Evolutionary conservation across 2,113 vertebrate genomes (phyloP), one percentile per base, ranked within the genome.

Genomic region (Mus pahari): DNA sequence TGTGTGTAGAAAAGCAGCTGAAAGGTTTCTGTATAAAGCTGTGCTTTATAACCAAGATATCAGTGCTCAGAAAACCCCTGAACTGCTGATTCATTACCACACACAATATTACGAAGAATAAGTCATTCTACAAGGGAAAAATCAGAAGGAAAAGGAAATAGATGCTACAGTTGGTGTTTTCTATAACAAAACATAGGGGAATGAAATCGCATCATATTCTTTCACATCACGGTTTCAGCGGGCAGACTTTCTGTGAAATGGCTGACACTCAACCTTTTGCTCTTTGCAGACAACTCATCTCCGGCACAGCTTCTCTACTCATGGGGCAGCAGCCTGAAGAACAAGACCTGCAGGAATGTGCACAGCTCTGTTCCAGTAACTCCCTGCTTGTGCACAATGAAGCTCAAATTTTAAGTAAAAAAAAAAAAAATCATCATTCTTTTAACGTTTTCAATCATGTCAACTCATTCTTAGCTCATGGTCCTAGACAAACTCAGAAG

Each of bases 371-470:
- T 64, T 42, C 55, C 42, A 55, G 50, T 55, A 86, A 79, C 55
- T 77, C 45, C 91, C 62, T 73, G 42, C 16, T 78, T 73, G 26
- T 24, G 50, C 62, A 81, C 11, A 64, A 0, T 42, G 86, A 91
- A 48, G 58, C 64, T 64, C 64, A 28, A 71, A 75, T 91, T 68
- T 88, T 31, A 66, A 78, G 66, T 64, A 39, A 96, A 97, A 89
- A 79, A 92, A 42, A 12, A 26, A 60, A 62, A 62, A 7, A 4
- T 42, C 77, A 58, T 13, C 48, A 4, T 50, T 64, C 39, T 50
- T 87, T 48, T 86, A 42, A 64, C 39, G 26, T 64, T 64, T 31
- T 36, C 17, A 82, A 42, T 24, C 39, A 73, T 10, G 70, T 70
- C 95, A 84, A 92, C 7, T 14, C n/a, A 90, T 62, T 84, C 45